Evolutionary conservation across 1,140 invertebrate species (phyloP).

Genomic region (Homarus americanus): DNA sequence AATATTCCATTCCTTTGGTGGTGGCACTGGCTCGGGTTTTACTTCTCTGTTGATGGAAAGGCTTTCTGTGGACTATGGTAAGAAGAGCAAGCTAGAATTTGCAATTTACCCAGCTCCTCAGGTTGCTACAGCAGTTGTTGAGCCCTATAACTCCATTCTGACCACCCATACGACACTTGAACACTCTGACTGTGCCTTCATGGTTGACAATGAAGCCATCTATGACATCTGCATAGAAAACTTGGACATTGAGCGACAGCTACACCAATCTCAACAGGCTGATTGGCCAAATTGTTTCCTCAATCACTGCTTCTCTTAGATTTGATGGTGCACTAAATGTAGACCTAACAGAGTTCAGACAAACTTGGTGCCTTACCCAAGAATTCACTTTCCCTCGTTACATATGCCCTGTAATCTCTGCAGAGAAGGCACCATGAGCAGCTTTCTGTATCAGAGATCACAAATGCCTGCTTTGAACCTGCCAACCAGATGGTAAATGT

Average conservation of each 20-base stretch:
- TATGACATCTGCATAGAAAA: slow-evolving; percentile 91
- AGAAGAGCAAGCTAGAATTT: slow-evolving; percentile 77
- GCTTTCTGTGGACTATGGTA: slow-evolving; percentile 83
- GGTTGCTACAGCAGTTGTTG: slow-evolving; percentile 77
- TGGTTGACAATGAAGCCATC: slow-evolving; percentile 93
- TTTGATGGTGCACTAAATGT: slow-evolving; percentile 87
- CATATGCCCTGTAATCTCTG: slow-evolving; percentile 90
- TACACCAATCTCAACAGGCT: slow-evolving; percentile 89
- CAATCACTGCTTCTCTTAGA: slow-evolving; percentile 83
- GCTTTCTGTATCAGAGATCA: slow-evolving; percentile 87
- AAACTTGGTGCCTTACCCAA: slow-evolving; percentile 84
- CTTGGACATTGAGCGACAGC: slow-evolving; percentile 90
- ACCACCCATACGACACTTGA: slow-evolving; percentile 69
- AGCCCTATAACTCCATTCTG: slow-evolving; percentile 76
- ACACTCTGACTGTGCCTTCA: slow-evolving; percentile 87
- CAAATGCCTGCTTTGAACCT: slow-evolving; percentile 89
- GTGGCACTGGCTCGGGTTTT: slow-evolving; percentile 88
- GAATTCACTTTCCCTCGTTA: slow-evolving; percentile 85
- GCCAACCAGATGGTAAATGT: slow-evolving; percentile 91
- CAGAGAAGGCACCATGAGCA: slow-evolving; percentile 87
- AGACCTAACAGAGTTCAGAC: slow-evolving; percentile 82
- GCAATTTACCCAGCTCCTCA: slow-evolving; percentile 93
- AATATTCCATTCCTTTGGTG: slow-evolving; percentile 92
- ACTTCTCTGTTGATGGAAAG: slow-evolving; percentile 90
- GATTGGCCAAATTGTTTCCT: slow-evolving; percentile 78